Evolutionary conservation across 2,797 vertebrate genomes (phyloP).

Genomic region (Rhabdomys pumilio): DNA sequence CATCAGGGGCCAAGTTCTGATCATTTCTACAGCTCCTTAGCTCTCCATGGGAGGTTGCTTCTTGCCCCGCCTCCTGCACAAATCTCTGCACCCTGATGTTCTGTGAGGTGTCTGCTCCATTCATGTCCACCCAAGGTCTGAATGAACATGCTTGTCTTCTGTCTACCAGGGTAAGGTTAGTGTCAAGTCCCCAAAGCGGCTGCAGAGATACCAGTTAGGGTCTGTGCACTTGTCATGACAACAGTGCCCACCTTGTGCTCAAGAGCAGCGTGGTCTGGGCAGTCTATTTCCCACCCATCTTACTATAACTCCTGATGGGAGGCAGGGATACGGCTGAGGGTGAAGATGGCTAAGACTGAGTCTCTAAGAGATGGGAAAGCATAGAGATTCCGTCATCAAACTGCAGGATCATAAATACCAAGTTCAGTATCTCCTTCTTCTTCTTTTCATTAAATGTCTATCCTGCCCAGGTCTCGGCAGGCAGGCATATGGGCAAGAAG

Average conservation of each 20-base stretch:
- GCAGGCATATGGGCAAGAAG: background rate
- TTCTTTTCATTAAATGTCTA: background rate
- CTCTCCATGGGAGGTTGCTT: background rate
- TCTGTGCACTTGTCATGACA: background rate
- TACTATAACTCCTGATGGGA: background rate
- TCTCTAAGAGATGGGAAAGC: background rate
- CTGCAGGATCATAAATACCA: background rate
- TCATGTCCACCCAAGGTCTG: fast-evolving
- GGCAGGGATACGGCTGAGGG: background rate
- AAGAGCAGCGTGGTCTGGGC: background rate
- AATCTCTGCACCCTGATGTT: background rate
- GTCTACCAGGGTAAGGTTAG: background rate
- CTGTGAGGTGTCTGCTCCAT: too few species aligned
- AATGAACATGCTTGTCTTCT: background rate
- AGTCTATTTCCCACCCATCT: background rate
- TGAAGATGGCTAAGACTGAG: background rate
- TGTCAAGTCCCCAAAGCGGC: background rate
- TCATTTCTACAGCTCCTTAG: background rate
- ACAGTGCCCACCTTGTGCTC: background rate
- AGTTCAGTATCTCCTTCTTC: too few species aligned
- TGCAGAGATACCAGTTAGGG: background rate
- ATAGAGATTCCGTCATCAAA: background rate
- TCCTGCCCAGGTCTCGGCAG: background rate
- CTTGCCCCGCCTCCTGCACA: fast-evolving
- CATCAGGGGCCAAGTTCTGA: fast-evolving